Evolutionary conservation across 1,140 invertebrate genomes (phyloP).

Genomic region (Chymomyza costata): DNA sequence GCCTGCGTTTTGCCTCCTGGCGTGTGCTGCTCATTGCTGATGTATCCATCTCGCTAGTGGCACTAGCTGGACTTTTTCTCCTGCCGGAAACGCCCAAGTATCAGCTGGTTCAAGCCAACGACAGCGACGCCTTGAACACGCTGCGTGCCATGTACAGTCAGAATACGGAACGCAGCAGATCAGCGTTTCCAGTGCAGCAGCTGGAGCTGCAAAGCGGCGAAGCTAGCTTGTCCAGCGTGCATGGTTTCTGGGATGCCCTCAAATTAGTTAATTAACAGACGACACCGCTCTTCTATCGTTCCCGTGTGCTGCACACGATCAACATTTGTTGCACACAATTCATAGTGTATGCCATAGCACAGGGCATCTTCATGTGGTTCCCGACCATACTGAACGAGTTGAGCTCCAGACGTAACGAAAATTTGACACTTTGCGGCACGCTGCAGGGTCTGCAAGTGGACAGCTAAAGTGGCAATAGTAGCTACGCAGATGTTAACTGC

Average conservation of each 20-base stretch:
- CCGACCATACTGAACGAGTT: constrained; percentile 64
- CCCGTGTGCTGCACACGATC: constrained; percentile 77
- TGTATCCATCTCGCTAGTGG: constrained; percentile 77
- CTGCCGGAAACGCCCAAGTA: constrained; percentile 88
- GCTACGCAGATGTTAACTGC: constrained; percentile 13
- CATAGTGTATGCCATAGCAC: constrained; percentile 70
- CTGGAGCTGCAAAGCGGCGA: constrained; percentile 35
- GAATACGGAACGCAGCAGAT: constrained; percentile 77
- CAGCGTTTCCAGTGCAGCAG: constrained; percentile 48
- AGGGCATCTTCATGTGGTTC: constrained; percentile 76
- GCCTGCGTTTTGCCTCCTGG: constrained; percentile 80
- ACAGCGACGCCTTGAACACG: constrained; percentile 79
- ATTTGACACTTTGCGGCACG: constrained; percentile 34
- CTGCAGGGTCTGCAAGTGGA: constrained; percentile 25
- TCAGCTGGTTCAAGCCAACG: constrained; percentile 79
- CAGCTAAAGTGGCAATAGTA: too few species aligned
- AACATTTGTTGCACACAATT: constrained; percentile 79
- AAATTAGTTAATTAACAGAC: constrained; percentile 76
- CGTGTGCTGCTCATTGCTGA: constrained; percentile 79
- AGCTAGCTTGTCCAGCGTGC: constrained; percentile 46
- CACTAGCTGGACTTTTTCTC: constrained; percentile 76
- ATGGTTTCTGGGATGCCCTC: constrained; percentile 50
- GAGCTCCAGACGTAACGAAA: constrained; percentile 20
- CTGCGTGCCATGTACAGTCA: constrained; percentile 79
- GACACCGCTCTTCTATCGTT: constrained; percentile 76